Conservation (phyloP, 2,888 invertebrate genomes). For the Exephanes ischioxanthus region DNA sequence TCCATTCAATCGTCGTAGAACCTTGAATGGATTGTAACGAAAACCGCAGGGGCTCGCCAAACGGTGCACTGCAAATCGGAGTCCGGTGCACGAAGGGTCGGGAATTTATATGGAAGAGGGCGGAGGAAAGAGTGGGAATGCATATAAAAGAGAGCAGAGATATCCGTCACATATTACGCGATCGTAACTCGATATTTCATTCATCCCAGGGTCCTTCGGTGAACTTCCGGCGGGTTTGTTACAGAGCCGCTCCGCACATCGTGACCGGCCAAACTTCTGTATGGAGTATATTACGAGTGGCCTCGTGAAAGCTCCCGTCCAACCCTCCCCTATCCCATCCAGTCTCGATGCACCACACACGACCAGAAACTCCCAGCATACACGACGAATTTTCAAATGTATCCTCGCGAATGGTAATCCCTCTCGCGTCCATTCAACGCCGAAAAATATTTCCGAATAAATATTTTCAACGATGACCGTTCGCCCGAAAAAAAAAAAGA, state of each 20-base stretch:
- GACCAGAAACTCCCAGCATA: neutral
- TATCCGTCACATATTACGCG: conserved; percentile 66
- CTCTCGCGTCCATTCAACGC: conserved; percentile 35
- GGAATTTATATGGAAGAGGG: conserved; percentile 34
- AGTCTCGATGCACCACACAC: neutral
- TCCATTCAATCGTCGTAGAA: conserved; percentile 37
- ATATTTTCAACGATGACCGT: conserved; percentile 22
- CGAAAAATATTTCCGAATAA: conserved; percentile 29
- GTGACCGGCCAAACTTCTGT: conserved; percentile 25
- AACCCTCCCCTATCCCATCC: neutral
- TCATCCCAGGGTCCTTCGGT: conserved; percentile 64
- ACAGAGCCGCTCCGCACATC: neutral
- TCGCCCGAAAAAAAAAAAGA: neutral
- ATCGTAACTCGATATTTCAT: conserved; percentile 72
- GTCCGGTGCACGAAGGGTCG: conserved; percentile 22
- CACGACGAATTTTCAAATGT: conserved; percentile 28
- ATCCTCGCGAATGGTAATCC: conserved; percentile 6
- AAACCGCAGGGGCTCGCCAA: conserved; percentile 19
- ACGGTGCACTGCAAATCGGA: conserved; percentile 23
- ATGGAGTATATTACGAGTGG: conserved; percentile 15
- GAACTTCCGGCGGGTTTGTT: conserved; percentile 56
- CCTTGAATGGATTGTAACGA: conserved; percentile 46
- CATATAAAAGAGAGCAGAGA: conserved; percentile 27
- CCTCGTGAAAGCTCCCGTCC: conserved; percentile 17
- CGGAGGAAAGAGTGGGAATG: conserved; percentile 11